A percentile compares a stretch with the other conserved stretches of the same genome.
Conservation (phyloP, 2,797 vertebrate genomes). For the Gymnocypris eckloni region DNA sequence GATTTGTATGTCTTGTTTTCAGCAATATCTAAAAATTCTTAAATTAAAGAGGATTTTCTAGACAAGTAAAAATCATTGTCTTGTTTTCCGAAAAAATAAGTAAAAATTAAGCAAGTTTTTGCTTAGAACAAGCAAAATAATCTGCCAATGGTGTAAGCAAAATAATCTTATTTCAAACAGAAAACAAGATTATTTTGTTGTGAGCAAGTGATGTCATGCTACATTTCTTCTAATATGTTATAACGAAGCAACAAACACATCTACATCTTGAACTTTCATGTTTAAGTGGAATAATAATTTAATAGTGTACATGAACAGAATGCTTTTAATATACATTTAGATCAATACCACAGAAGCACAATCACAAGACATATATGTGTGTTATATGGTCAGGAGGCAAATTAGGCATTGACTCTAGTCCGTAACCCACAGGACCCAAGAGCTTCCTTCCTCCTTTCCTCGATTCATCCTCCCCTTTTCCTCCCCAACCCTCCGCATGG, state of each 20-base stretch:
- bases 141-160: too few relatives aligned
- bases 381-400: slow-evolving; percentile 79
- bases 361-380: slow-evolving; percentile 59
- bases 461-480: slow-evolving; percentile 29
- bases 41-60: too few relatives aligned
- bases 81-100: too few relatives aligned
- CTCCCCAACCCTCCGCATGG: slow-evolving; percentile 56
- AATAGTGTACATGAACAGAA: neutral
- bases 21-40: too few relatives aligned
- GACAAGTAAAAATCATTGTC: too few relatives aligned
- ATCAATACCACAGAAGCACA: slow-evolving; percentile 19
- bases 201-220: neutral
- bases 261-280: neutral
- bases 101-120: too few relatives aligned
- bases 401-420: slow-evolving; percentile 81
- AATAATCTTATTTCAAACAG: too few relatives aligned
- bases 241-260: neutral
- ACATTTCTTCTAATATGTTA: neutral
- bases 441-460: slow-evolving; percentile 51
- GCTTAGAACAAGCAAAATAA: too few relatives aligned
- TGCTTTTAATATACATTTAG: neutral
- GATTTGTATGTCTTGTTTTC: too few relatives aligned
- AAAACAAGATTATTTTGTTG: too few relatives aligned
- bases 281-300: neutral
- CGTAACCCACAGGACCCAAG: slow-evolving; percentile 32